A percentile compares a stretch with the other conserved stretches of the same genome.
Conservation (phyloP, 2,113 vertebrate genomes). For the Stegastes partitus region DNA sequence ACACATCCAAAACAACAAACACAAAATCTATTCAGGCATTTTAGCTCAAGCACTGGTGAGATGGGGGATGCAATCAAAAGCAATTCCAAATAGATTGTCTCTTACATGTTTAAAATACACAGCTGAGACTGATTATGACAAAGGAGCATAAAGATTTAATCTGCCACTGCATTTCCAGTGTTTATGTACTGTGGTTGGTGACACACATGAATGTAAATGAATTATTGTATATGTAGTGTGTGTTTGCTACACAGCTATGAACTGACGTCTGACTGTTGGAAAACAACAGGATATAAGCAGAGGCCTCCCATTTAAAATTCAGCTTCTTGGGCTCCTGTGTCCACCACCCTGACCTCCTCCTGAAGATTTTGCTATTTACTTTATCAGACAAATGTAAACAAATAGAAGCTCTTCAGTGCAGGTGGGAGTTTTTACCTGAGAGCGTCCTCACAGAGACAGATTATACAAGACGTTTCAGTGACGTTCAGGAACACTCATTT, state of each 20-base stretch:
- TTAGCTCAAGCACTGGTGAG: too few species aligned
- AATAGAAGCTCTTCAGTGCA: not conserved
- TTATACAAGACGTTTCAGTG: constrained; percentile 7
- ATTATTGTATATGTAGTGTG: not conserved
- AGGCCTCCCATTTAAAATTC: not conserved
- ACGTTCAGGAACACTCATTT: not conserved
- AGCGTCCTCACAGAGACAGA: not conserved
- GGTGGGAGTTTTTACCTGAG: not conserved
- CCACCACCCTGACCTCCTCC: not conserved
- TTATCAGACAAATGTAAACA: not conserved
- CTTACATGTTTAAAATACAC: too few species aligned
- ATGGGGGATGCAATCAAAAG: too few species aligned
- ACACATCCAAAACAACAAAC: too few species aligned
- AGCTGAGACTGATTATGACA: too few species aligned
- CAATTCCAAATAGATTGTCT: too few species aligned
- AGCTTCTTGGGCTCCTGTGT: not conserved
- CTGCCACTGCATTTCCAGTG: not conserved
- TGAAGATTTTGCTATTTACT: not conserved
- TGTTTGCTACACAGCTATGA: not conserved
- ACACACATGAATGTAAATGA: not conserved
- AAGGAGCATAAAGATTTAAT: not conserved
- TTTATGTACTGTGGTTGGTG: not conserved
- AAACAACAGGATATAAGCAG: not conserved
- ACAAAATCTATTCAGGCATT: too few species aligned
- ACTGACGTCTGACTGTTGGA: not conserved